Evolutionary conservation across 1,140 invertebrate species (phyloP).

Genomic region (Pseudomyrmex flavicornis): DNA sequence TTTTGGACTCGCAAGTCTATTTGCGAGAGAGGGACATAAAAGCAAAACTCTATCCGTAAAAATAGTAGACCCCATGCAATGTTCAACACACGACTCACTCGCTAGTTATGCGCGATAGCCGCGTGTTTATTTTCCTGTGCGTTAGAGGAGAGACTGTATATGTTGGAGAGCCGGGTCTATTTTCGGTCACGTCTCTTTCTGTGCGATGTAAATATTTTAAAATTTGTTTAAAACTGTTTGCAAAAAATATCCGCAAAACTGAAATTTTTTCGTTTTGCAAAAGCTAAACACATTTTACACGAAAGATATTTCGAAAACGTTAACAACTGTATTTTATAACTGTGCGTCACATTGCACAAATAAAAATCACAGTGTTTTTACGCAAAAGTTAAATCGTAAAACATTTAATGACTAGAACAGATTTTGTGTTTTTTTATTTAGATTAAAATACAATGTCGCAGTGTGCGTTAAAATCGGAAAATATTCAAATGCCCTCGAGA

Average conservation of each 20-base stretch:
- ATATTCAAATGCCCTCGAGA: background rate
- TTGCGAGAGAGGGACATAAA: background rate
- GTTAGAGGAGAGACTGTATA: slow-evolving; percentile 26
- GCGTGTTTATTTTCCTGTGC: slow-evolving; percentile 55
- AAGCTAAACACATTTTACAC: background rate
- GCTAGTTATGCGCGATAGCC: slow-evolving; percentile 7
- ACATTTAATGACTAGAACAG: no score
- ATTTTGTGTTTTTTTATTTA: no score
- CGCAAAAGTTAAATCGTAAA: background rate
- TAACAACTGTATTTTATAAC: background rate
- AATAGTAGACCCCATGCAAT: slow-evolving; percentile 64
- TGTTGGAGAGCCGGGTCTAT: slow-evolving; percentile 43
- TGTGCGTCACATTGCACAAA: background rate
- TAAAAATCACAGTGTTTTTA: background rate
- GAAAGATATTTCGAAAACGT: background rate
- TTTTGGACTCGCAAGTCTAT: background rate
- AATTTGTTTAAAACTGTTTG: background rate
- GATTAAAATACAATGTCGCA: no score
- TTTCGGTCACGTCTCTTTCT: slow-evolving; percentile 18
- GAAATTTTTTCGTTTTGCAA: background rate
- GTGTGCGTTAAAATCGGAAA: background rate
- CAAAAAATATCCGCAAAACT: slow-evolving; percentile 6
- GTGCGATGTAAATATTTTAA: slow-evolving; percentile 15
- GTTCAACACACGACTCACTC: slow-evolving; percentile 30
- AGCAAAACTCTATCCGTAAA: slow-evolving; percentile 34